These are phyloP conservation scores for Sebastes nivosus DNA, from an alignment of 2,797 vertebrate genomes.

Conservation along the genomic window DNA sequence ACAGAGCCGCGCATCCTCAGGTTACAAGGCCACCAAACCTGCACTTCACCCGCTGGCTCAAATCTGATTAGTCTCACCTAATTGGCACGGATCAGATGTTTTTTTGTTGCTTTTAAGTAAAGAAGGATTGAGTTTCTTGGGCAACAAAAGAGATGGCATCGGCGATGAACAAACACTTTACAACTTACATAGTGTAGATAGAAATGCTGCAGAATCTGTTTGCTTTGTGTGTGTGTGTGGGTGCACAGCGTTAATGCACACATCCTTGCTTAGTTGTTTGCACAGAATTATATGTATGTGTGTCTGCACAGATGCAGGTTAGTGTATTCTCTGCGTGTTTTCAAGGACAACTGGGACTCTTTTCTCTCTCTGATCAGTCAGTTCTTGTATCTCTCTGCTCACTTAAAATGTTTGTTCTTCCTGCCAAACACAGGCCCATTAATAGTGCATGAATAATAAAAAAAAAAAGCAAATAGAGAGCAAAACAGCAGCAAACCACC, in stretches of 20 bases:
- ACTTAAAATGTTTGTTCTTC: constrained; percentile 74
- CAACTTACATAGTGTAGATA: not conserved
- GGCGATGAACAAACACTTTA: not conserved
- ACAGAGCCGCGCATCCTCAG: constrained; percentile 45
- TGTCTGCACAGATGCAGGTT: constrained; percentile 5
- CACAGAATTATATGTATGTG: not conserved
- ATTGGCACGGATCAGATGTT: constrained; percentile 40
- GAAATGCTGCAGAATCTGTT: constrained; percentile 3
- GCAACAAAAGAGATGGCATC: not conserved
- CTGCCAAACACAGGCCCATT: constrained; percentile 65
- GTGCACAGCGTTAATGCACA: not conserved
- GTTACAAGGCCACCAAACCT: constrained; percentile 61
- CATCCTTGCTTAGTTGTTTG: constrained; percentile 7
- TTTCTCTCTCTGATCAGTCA: constrained; percentile 57
- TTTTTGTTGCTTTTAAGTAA: constrained; percentile 26
- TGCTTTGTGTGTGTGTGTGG: not conserved
- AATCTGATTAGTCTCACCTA: constrained; percentile 54
- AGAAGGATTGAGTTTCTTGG: constrained; percentile 22
- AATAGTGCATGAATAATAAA: constrained; percentile 68
- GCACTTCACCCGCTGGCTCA: constrained; percentile 34
- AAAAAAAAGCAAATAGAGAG: constrained; percentile 54
- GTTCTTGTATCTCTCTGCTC: constrained; percentile 52
- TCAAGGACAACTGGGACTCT: constrained; percentile 40
- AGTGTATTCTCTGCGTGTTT: constrained; percentile 28
- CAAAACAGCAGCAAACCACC: constrained; percentile 58